Percentiles rank a stretch among this genome's conserved stretches.
Conservation (phyloP, 2,113 vertebrate genomes). For the Haemorhous mexicanus region DNA sequence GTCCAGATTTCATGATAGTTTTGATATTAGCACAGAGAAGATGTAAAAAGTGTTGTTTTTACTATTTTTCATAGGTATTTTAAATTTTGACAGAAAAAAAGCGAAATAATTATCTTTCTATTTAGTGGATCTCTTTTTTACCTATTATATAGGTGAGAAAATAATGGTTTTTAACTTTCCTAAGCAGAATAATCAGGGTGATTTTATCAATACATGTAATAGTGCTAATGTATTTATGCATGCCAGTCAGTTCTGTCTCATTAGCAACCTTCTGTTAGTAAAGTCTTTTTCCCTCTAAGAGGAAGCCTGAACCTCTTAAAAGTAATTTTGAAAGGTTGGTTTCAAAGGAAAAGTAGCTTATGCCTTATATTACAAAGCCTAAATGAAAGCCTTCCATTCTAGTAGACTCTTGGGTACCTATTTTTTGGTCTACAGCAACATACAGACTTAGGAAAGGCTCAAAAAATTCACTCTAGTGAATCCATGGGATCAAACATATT, state of each 20-base stretch:
- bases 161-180: background rate
- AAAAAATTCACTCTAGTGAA: background rate
- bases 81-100: background rate
- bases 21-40: background rate
- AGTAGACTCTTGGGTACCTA: background rate
- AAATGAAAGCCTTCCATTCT: background rate
- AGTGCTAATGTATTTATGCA: background rate
- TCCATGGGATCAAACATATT: background rate
- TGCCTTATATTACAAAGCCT: background rate
- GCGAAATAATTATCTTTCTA: background rate
- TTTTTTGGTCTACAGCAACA: background rate
- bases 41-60: background rate
- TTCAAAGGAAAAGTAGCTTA: conserved; percentile 13
- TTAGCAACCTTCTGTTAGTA: background rate
- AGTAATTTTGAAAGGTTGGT: background rate
- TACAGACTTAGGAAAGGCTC: background rate
- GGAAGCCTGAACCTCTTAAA: background rate
- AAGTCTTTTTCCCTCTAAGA: background rate
- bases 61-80: background rate
- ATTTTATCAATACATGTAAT: background rate
- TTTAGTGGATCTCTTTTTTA: background rate
- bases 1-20: background rate
- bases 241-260: background rate
- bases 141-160: background rate
- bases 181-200: background rate